phyloP scores from a whole-genome alignment of 1,140 invertebrate genomes.

The Saccostrea cuccullata region DNA sequence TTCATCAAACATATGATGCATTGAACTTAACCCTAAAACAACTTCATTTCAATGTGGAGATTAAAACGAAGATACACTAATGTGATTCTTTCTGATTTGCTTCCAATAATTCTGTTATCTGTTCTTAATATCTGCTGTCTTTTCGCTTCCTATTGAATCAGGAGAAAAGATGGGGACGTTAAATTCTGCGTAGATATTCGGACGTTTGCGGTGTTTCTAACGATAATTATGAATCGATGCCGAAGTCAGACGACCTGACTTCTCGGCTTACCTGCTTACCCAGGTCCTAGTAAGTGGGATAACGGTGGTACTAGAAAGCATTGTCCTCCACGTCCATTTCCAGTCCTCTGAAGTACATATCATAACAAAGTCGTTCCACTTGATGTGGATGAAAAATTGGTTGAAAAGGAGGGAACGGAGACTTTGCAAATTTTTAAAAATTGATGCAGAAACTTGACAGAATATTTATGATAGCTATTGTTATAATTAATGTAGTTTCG shows the following conservation, averaged over 20 bases:
- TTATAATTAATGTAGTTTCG: neutral
- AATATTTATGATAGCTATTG: neutral
- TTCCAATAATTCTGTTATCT: constrained; percentile 39
- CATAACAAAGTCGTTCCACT: neutral
- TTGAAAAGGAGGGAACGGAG: neutral
- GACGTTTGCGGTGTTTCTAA: constrained; percentile 58
- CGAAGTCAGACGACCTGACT: constrained; percentile 37
- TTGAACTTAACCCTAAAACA: neutral
- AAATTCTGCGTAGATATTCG: constrained; percentile 53
- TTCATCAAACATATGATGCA: neutral
- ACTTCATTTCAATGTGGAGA: constrained; percentile 23
- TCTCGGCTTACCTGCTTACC: neutral
- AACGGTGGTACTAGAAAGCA: neutral
- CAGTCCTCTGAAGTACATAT: neutral
- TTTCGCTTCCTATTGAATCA: constrained; percentile 51
- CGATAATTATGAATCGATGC: constrained; percentile 51
- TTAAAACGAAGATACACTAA: constrained; percentile 45
- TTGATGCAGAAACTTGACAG: neutral
- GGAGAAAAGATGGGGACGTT: constrained; percentile 57
- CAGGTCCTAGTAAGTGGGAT: neutral
- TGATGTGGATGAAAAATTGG: neutral
- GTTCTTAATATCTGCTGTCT: constrained; percentile 51
- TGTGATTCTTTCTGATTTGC: neutral
- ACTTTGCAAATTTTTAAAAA: neutral
- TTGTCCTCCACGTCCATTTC: neutral